These are phyloP conservation scores for Eretmochelys imbricata DNA, from an alignment of 2,113 vertebrate species.

Conservation along the genomic window DNA sequence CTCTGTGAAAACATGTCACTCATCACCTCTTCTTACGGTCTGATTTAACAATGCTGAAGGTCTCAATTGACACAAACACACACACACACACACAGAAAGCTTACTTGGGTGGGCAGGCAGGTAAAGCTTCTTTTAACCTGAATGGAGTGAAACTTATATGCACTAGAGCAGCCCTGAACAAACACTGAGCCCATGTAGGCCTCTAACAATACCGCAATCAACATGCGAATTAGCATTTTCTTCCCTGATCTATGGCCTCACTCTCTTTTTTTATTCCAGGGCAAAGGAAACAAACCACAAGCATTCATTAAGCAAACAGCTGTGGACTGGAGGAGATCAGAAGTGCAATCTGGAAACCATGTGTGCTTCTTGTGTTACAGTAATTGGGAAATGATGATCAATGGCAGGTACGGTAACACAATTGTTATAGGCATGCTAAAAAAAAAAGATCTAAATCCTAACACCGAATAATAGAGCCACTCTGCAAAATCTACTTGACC, in stretches of 20 bases:
- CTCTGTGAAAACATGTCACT: slow-evolving; percentile 53
- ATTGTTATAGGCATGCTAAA: slow-evolving; percentile 53
- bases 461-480: slow-evolving; percentile 40
- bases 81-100: not conserved
- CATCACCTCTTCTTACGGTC: slow-evolving; percentile 19
- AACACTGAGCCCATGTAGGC: not conserved
- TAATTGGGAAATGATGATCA: slow-evolving; percentile 73
- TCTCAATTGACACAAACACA: not conserved
- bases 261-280: slow-evolving; percentile 36
- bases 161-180: slow-evolving; percentile 13
- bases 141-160: slow-evolving; percentile 42
- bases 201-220: not conserved
- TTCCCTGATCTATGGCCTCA: slow-evolving; percentile 50
- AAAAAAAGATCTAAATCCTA: slow-evolving; percentile 29
- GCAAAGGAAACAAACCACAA: slow-evolving; percentile 70
- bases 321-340: slow-evolving; percentile 58
- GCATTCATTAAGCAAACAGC: slow-evolving; percentile 72
- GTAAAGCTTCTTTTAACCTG: slow-evolving; percentile 39
- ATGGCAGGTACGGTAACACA: slow-evolving; percentile 66
- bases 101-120: slow-evolving; percentile 41
- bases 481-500: slow-evolving; percentile 40
- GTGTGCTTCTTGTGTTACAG: slow-evolving; percentile 68
- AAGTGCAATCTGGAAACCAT: slow-evolving; percentile 68
- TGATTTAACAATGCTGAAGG: slow-evolving; percentile 44
- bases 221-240: slow-evolving; percentile 55